phyloP scores from a whole-genome alignment of 2,113 vertebrate genomes.

The Gambusia holbrooki region DNA sequence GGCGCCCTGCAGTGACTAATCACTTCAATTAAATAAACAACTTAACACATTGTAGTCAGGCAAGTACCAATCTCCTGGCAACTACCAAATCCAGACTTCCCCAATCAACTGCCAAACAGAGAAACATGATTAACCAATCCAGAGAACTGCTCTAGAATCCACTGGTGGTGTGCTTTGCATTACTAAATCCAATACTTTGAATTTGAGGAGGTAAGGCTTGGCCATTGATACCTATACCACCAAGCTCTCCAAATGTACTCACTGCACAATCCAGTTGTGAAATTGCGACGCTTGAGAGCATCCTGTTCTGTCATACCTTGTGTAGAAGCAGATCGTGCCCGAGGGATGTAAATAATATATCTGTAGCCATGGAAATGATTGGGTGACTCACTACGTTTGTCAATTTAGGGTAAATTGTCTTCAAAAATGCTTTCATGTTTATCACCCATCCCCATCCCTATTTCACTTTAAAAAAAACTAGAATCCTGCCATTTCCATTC shows the following conservation, averaged over 20 bases:
- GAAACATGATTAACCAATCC: neutral
- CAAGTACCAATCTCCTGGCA: neutral
- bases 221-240: no score
- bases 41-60: neutral
- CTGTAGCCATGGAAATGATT: neutral
- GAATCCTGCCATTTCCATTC: slow-evolving; percentile 3
- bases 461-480: neutral
- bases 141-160: neutral
- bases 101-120: neutral
- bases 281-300: neutral
- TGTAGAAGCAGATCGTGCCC: neutral
- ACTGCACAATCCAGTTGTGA: neutral
- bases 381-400: neutral
- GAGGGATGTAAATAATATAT: neutral
- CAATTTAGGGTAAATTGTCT: neutral
- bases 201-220: no score
- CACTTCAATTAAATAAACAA: no score
- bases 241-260: neutral
- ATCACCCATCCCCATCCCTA: neutral
- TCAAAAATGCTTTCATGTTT: neutral
- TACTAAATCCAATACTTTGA: no score
- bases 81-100: neutral
- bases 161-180: no score
- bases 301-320: neutral
- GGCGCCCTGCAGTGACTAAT: no score